These are phyloP conservation scores for Myotis daubentonii DNA, from an alignment of 2,797 vertebrate genomes.

Conservation along the genomic window DNA sequence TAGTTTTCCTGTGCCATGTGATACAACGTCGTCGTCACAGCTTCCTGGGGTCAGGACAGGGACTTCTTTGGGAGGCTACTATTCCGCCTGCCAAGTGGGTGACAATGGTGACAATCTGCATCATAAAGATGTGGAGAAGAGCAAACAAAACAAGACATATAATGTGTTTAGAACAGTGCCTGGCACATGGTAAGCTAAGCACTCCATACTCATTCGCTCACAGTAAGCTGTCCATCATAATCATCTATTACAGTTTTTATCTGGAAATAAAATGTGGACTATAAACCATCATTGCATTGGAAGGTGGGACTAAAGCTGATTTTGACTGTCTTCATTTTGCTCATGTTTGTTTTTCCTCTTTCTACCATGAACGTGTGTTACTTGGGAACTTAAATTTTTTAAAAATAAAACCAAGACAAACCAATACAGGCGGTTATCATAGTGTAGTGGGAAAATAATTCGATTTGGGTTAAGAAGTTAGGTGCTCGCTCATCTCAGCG, in stretches of 20 bases:
- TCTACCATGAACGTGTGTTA: not conserved
- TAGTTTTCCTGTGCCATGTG: not conserved
- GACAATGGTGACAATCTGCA: not conserved
- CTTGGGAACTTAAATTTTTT: not conserved
- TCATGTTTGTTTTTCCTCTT: slow-evolving; percentile 5
- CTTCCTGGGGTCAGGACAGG: not conserved
- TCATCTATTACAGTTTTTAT: not conserved
- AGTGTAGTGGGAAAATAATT: slow-evolving; percentile 1
- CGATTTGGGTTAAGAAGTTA: not conserved
- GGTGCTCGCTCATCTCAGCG: not conserved
- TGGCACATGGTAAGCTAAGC: not conserved
- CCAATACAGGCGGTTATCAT: not conserved
- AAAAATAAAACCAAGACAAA: slow-evolving; percentile 37
- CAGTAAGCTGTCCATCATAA: not conserved
- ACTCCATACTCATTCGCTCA: not conserved
- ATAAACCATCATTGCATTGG: not conserved
- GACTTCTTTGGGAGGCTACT: not conserved
- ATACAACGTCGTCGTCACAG: not conserved
- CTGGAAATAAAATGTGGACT: not conserved
- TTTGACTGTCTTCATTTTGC: slow-evolving; percentile 22
- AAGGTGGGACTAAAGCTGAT: not conserved
- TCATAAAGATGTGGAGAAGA: not conserved
- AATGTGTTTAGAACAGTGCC: not conserved
- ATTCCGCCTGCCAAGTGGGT: not conserved
- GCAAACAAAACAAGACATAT: not conserved